phyloP scores from a whole-genome alignment of 1,140 invertebrate species.

The Heliothis subflexa region DNA sequence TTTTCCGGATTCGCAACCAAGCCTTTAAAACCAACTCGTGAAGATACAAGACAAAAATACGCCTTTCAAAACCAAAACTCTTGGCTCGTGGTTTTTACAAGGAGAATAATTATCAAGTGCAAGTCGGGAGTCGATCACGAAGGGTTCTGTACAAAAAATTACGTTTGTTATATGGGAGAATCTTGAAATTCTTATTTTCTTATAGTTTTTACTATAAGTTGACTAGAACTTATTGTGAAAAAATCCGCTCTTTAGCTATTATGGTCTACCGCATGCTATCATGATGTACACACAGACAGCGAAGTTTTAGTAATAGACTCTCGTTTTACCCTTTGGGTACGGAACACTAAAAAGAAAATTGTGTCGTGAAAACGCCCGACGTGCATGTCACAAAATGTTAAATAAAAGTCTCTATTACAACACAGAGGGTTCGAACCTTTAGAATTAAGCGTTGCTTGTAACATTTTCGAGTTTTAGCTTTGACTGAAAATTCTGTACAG shows the following conservation, averaged over 20 bases:
- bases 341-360: neutral
- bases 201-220: no score
- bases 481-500: neutral
- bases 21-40: constrained; percentile 7
- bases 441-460: neutral
- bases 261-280: no score
- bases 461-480: neutral
- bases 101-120: neutral
- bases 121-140: no score
- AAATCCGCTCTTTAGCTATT: no score
- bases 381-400: constrained; percentile 3
- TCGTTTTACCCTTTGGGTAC: no score
- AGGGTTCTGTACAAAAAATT: no score
- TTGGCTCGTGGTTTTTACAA: neutral
- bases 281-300: no score
- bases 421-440: neutral
- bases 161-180: no score
- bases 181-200: no score
- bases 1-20: neutral
- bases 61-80: neutral
- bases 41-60: neutral
- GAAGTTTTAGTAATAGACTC: no score
- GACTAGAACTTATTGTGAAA: no score
- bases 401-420: neutral
- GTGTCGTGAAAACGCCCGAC: neutral